Conservation (phyloP, 2,113 vertebrate genomes). For the Ia io region DNA sequence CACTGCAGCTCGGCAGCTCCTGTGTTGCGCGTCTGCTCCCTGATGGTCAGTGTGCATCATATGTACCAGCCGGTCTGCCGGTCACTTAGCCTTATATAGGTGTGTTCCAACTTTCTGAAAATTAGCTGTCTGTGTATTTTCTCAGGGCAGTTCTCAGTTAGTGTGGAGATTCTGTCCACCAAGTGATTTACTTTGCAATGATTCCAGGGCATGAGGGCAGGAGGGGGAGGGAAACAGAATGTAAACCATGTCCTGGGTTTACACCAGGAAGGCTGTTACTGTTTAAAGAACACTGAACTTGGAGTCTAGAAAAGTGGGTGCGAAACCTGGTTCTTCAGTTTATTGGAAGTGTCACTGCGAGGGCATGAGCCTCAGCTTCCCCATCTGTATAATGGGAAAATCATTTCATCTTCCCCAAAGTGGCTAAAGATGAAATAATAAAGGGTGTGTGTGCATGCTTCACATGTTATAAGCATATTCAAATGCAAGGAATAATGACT, state of each 20-base stretch:
- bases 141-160: background rate
- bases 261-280: background rate
- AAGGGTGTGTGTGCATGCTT: background rate
- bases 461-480: background rate
- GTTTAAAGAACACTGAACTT: background rate
- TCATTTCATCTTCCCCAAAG: background rate
- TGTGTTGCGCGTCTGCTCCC: too few relatives aligned
- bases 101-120: background rate
- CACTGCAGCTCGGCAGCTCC: too few relatives aligned
- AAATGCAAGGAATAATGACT: background rate
- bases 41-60: too few relatives aligned
- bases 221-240: background rate
- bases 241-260: background rate
- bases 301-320: background rate
- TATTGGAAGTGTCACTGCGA: background rate
- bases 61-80: too few relatives aligned
- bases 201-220: fast-evolving
- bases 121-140: background rate
- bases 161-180: background rate
- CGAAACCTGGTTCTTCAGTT: background rate
- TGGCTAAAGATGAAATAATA: background rate
- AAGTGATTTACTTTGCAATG: background rate
- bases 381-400: background rate
- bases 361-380: background rate
- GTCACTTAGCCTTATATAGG: too few relatives aligned